Evolutionary conservation across 2,797 vertebrate genomes (phyloP).

Genomic region (Paedocypris micromegethes): DNA sequence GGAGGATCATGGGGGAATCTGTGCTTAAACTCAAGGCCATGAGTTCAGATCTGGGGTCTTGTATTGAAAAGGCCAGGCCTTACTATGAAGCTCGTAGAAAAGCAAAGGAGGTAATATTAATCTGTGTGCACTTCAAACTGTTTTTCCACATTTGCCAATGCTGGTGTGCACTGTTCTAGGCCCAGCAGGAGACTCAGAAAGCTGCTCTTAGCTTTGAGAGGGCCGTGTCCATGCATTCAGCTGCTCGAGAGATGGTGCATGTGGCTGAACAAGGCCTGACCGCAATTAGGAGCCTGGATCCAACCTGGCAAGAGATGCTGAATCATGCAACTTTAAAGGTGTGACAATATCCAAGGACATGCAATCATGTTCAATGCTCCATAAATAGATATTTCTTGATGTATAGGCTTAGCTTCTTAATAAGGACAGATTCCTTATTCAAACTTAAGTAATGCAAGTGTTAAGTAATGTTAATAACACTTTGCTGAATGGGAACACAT

Average conservation of each 20-base stretch:
- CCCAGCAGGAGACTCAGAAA: slow-evolving; percentile 89
- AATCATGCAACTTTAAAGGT: slow-evolving; percentile 89
- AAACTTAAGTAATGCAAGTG: too few relatives aligned
- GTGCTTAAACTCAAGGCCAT: slow-evolving; percentile 80
- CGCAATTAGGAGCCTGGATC: slow-evolving; percentile 81
- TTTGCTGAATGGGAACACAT: too few relatives aligned
- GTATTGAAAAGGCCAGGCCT: slow-evolving; percentile 85
- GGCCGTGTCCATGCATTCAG: slow-evolving; percentile 86
- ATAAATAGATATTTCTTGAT: too few relatives aligned
- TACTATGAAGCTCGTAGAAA: slow-evolving; percentile 85
- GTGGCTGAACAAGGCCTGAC: slow-evolving; percentile 87
- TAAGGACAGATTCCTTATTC: too few relatives aligned
- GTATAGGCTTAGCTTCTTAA: too few relatives aligned
- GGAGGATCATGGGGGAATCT: slow-evolving; percentile 82
- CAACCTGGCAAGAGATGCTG: slow-evolving; percentile 93
- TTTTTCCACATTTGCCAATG: not conserved
- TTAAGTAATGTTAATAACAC: too few relatives aligned
- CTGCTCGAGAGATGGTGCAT: slow-evolving; percentile 89
- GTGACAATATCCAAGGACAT: not conserved
- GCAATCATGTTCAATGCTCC: not conserved
- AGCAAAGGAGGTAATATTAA: slow-evolving; percentile 78
- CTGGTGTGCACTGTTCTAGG: slow-evolving; percentile 58
- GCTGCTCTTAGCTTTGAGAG: slow-evolving; percentile 83
- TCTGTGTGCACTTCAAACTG: not conserved
- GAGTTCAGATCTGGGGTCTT: slow-evolving; percentile 78